phyloP scores from a whole-genome alignment of 2,888 invertebrate genomes.

The Helobdella robusta region DNA sequence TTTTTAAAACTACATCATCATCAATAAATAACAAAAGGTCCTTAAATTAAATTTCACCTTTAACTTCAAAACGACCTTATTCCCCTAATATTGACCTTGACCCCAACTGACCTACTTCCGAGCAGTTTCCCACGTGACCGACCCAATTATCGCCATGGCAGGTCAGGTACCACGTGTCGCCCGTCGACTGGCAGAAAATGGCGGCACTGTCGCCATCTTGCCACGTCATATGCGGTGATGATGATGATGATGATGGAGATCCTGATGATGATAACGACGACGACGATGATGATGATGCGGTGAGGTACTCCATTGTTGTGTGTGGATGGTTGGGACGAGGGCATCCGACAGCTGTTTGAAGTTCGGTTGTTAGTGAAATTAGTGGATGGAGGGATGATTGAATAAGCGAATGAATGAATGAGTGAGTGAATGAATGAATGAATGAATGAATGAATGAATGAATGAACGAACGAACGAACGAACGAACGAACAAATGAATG shows the following conservation, averaged over 20 bases:
- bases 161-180: slow-evolving; percentile 30
- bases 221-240: slow-evolving; percentile 19
- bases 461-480: no score
- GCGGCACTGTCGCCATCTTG: slow-evolving; percentile 24
- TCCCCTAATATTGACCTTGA: no score
- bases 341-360: not conserved
- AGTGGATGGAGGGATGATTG: not conserved
- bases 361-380: not conserved
- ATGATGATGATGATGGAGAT: not conserved
- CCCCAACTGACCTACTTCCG: slow-evolving; percentile 9
- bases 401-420: no score
- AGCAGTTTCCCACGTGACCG: slow-evolving; percentile 31
- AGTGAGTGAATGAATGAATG: no score
- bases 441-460: no score
- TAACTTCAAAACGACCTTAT: no score
- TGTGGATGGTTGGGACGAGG: not conserved
- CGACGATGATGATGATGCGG: not conserved
- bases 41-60: no score
- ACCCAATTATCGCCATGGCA: slow-evolving; percentile 28
- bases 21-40: no score
- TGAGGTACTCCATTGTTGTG: no score
- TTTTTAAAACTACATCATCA: no score
- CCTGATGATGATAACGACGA: not conserved
- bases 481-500: not conserved
- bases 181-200: slow-evolving; percentile 28